Base-by-base conservation (phyloP, 2,113 vertebrate genomes). In the Anarrhichthys ocellatus region DNA sequence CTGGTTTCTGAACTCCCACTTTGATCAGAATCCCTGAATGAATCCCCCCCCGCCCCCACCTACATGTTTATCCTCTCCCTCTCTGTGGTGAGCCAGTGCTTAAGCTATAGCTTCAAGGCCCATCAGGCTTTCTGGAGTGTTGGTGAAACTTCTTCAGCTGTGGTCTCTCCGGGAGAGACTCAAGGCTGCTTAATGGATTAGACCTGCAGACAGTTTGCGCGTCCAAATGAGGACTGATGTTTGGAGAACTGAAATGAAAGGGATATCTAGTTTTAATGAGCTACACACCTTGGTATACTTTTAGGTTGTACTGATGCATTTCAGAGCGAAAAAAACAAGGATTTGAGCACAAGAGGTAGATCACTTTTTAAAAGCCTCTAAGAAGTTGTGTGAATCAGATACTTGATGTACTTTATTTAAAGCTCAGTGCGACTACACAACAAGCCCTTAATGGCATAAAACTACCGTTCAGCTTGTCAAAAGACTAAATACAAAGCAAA, bases 21-120 rank as follows among this genome's bases (percentile, higher is more conserved):
- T 82, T 71, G 68, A 86, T 87, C 78, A 40, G 20, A 85, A 62
- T 13, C 63, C 82, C 69, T 46, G 36, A 64, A 69, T 52, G 20
- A 69, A 76, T 71, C 73, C 27, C 32, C 40, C 42, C 24, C 29
- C 29, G n/a, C n/a, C n/a, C n/a, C n/a, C n/a, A n/a, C 40, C 63
- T 73, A 44, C 67, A 67, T 46, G 34, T 80, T 76, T 56, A 87
- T 81, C 63, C 46, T 64, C 59, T 50, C 32, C 9, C 13, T 44
- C 42, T 18, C 29, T 56, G 14, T 3, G 24, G 50, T 14, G 69
- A 44, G 52, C 29, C 32, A 36, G 40, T 14, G 29, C 44, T 29
- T 70, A 69, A 78, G 76, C 73, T 81, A 32, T 32, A 14, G 14
- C 66, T 72, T 73, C 54, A 73, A 85, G 86, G 66, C 77, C 62